These are phyloP conservation scores for Grammomys dolichurus DNA, from an alignment of 2,113 vertebrate species.

Conservation along the genomic window DNA sequence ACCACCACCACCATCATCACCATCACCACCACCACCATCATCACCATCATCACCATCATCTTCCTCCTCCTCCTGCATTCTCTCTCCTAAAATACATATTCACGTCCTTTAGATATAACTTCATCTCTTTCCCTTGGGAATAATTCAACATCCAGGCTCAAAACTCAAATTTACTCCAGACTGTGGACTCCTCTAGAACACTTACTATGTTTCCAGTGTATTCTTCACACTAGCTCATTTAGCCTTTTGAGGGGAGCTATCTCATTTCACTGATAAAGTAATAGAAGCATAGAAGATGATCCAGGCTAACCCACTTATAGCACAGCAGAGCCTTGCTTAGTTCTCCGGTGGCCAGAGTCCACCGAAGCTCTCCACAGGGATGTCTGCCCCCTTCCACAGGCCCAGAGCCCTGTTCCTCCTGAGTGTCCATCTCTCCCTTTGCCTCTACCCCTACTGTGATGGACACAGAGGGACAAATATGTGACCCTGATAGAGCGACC, in stretches of 20 bases:
- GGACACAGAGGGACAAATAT: not conserved
- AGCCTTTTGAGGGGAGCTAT: not conserved
- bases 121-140: not conserved
- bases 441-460: not conserved
- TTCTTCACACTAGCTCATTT: not conserved
- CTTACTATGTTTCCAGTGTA: not conserved
- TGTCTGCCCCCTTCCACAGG: not conserved
- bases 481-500: not conserved
- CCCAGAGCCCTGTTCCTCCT: not conserved
- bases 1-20: not conserved
- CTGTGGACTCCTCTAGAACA: not conserved
- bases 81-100: not conserved
- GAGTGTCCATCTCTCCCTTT: not conserved
- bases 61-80: not conserved
- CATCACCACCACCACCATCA: not conserved
- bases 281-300: not conserved
- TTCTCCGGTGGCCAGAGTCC: not conserved
- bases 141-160: not conserved
- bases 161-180: not conserved
- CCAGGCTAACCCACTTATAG: not conserved
- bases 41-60: not conserved
- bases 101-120: not conserved
- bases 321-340: not conserved
- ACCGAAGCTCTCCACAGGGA: not conserved
- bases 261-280: not conserved